These are phyloP conservation scores for Odontamblyopus rebecca DNA, from an alignment of 2,797 vertebrate genomes.

Conservation along the genomic window DNA sequence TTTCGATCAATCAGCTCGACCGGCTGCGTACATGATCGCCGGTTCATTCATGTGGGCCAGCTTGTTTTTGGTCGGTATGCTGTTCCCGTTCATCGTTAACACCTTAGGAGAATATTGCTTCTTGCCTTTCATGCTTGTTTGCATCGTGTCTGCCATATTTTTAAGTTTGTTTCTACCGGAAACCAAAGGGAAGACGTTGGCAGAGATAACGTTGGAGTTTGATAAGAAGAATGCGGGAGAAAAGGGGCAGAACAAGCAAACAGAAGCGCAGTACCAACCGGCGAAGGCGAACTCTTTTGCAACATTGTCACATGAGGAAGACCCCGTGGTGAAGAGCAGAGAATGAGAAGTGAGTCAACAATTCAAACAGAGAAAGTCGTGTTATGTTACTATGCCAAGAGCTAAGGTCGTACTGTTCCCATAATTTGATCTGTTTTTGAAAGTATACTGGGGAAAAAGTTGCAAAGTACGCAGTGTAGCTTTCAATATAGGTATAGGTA, in stretches of 20 bases:
- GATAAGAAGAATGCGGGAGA: constrained; percentile 53
- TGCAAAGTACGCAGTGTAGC: not conserved
- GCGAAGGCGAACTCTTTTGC: constrained; percentile 53
- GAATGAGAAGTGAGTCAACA: not conserved
- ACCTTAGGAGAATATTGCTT: constrained; percentile 81
- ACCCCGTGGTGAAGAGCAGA: not conserved
- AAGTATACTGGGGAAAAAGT: not conserved
- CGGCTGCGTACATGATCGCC: constrained; percentile 86
- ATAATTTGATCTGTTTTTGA: constrained; percentile 4
- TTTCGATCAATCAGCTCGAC: constrained; percentile 86
- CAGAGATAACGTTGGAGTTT: constrained; percentile 84
- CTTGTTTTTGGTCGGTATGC: constrained; percentile 83
- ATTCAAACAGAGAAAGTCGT: not conserved
- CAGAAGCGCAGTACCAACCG: constrained; percentile 31
- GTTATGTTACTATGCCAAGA: no score
- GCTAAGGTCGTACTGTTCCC: not conserved
- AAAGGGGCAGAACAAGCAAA: not conserved
- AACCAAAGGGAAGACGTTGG: constrained; percentile 87
- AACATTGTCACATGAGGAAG: constrained; percentile 27
- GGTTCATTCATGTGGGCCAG: constrained; percentile 86
- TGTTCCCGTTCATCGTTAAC: constrained; percentile 85
- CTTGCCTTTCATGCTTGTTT: constrained; percentile 83
- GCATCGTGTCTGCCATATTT: constrained; percentile 75
- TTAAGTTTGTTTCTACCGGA: constrained; percentile 82
- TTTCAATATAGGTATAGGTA: not conserved